These are phyloP conservation scores for Apoda limacodes DNA, from an alignment of 2,888 invertebrate genomes.

Conservation along the genomic window DNA sequence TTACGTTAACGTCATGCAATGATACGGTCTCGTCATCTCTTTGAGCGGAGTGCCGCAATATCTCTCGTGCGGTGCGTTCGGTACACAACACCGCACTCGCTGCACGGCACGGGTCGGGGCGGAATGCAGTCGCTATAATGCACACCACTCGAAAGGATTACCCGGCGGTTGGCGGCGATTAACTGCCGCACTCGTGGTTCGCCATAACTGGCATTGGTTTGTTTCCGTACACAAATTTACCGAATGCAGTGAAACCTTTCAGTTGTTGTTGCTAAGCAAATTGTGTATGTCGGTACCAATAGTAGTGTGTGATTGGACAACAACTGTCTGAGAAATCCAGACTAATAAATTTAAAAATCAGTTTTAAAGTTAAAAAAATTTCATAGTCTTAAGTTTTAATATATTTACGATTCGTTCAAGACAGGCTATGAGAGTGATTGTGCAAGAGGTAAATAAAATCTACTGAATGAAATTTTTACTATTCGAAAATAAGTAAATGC, in stretches of 20 bases:
- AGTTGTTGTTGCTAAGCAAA: too few species aligned
- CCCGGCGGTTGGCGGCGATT: slow-evolving; percentile 55
- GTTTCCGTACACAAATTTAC: slow-evolving; percentile 33
- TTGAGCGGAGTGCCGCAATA: slow-evolving; percentile 54
- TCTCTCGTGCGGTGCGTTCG: slow-evolving; percentile 31
- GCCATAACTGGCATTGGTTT: slow-evolving; percentile 42
- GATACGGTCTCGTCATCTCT: slow-evolving; percentile 53
- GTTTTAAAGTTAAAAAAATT: too few species aligned
- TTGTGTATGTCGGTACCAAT: too few species aligned
- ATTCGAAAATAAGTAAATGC: too few species aligned
- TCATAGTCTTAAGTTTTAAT: too few species aligned
- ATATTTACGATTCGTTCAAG: too few species aligned
- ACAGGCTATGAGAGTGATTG: too few species aligned
- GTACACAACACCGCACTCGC: slow-evolving; percentile 23
- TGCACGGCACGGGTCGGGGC: slow-evolving; percentile 39
- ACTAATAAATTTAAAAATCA: too few species aligned
- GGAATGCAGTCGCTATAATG: slow-evolving; percentile 52
- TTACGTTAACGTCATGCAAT: slow-evolving; percentile 42
- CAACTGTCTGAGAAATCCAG: too few species aligned
- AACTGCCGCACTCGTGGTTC: slow-evolving; percentile 50
- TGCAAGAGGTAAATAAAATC: too few species aligned
- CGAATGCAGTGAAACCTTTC: slow-evolving; percentile 1
- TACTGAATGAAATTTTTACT: too few species aligned
- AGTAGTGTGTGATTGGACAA: too few species aligned
- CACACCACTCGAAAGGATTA: slow-evolving; percentile 62